Evolutionary conservation across 2,888 invertebrate species (phyloP).

Genomic region (Troides helena): DNA sequence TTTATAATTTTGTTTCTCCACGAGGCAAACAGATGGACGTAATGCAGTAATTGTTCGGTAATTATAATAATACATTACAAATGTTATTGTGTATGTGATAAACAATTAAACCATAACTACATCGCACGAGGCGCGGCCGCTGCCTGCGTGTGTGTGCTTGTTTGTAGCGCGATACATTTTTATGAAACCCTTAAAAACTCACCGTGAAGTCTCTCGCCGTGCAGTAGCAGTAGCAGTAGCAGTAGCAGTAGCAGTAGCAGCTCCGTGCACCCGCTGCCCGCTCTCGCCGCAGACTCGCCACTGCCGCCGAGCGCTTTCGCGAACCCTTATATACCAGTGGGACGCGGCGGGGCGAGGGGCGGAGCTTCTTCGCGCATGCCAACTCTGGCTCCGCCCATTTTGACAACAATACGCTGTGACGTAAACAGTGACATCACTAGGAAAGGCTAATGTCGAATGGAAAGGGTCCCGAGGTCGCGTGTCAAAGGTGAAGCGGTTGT

Average conservation of each 20-base stretch:
- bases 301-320: slow-evolving; percentile 35
- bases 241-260: slow-evolving; percentile 52
- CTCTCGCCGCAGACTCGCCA: slow-evolving; percentile 40
- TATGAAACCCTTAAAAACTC: slow-evolving; percentile 44
- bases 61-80: no score
- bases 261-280: slow-evolving; percentile 42
- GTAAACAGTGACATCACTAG: slow-evolving; percentile 52
- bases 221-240: slow-evolving; percentile 61
- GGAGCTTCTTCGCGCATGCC: slow-evolving; percentile 55
- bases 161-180: background rate
- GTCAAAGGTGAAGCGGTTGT: slow-evolving; percentile 8
- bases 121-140: no score
- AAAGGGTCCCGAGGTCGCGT: slow-evolving; percentile 19
- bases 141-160: no score
- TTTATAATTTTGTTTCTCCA: no score
- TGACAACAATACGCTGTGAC: slow-evolving; percentile 47
- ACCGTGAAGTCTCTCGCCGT: slow-evolving; percentile 60
- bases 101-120: no score
- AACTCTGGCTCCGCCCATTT: slow-evolving; percentile 60
- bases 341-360: slow-evolving; percentile 50
- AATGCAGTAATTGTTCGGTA: no score
- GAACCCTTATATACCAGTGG: slow-evolving; percentile 59
- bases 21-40: no score
- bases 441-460: slow-evolving; percentile 32
- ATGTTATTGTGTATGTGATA: no score